phyloP scores from a whole-genome alignment of 2,797 vertebrate genomes.

The Manis pentadactyla region DNA sequence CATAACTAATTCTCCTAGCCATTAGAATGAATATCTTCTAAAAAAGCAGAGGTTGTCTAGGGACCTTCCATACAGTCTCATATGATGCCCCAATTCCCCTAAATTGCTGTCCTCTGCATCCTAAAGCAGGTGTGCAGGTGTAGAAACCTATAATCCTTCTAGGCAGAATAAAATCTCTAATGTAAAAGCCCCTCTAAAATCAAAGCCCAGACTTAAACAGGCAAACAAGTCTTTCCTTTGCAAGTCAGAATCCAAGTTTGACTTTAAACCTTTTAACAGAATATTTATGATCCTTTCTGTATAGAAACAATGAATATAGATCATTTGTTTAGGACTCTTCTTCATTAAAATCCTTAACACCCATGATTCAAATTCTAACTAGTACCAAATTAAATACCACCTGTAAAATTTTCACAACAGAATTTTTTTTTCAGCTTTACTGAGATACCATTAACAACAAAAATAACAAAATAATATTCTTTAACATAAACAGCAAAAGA shows the following conservation, averaged over 20 bases:
- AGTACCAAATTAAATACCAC: neutral
- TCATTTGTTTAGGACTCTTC: neutral
- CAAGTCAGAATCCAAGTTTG: conserved; percentile 2
- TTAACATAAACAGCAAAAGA: conserved; percentile 12
- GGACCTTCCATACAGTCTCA: neutral
- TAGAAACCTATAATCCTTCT: neutral
- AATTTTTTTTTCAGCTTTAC: neutral
- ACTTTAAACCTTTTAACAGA: conserved; percentile 21
- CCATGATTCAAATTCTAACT: neutral
- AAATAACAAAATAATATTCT: neutral
- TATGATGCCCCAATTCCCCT: neutral
- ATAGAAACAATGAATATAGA: neutral
- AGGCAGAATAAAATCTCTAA: neutral
- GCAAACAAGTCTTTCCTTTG: conserved; percentile 2
- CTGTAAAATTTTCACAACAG: neutral
- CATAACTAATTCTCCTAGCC: neutral
- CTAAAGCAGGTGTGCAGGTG: neutral
- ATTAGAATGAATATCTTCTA: neutral
- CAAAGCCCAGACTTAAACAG: neutral
- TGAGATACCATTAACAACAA: neutral
- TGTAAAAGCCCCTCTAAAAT: neutral
- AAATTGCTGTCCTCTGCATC: neutral
- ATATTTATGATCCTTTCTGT: neutral
- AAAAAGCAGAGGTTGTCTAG: neutral
- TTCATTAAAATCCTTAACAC: conserved; percentile 36